Conservation (phyloP, 1,140 invertebrate genomes). For the Macrocentrus cingulum region DNA sequence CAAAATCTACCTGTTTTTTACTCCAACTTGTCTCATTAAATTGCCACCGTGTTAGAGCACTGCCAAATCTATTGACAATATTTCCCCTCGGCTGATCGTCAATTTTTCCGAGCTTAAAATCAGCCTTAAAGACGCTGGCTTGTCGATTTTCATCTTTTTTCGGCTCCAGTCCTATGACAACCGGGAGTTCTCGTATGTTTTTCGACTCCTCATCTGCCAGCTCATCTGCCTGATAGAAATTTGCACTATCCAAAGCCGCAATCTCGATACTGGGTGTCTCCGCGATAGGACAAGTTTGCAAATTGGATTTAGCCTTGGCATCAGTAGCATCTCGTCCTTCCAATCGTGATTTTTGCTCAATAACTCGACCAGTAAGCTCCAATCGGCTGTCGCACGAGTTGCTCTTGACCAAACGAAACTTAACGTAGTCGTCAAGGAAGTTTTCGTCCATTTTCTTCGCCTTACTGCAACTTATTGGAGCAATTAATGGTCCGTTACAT, state of each 20-base stretch:
- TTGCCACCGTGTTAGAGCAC: constrained; percentile 52
- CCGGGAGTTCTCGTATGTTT: constrained; percentile 47
- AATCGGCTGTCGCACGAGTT: constrained; percentile 82
- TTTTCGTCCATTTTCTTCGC: constrained; percentile 63
- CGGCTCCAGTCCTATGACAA: constrained; percentile 50
- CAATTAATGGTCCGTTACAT: constrained; percentile 65
- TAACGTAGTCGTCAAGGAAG: constrained; percentile 57
- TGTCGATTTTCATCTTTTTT: constrained; percentile 55
- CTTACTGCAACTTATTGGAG: constrained; percentile 64
- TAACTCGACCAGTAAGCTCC: constrained; percentile 69
- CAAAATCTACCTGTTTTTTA: constrained; percentile 62
- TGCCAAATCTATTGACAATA: constrained; percentile 40
- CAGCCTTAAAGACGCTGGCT: constrained; percentile 38
- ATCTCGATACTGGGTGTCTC: constrained; percentile 53
- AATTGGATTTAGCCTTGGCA: constrained; percentile 27
- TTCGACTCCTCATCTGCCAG: constrained; percentile 25
- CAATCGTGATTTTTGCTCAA: constrained; percentile 38
- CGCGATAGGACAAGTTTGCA: constrained; percentile 45
- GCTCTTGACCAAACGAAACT: constrained; percentile 77
- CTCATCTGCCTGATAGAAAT: constrained; percentile 33
- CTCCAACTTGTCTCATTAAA: constrained; percentile 50
- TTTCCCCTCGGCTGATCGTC: constrained; percentile 33
- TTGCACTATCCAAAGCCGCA: constrained; percentile 33
- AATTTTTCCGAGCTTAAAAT: constrained; percentile 48
- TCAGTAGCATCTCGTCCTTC: constrained; percentile 22